These are phyloP conservation scores for Rhagonycha fulva DNA, from an alignment of 2,888 invertebrate species.

Conservation along the genomic window DNA sequence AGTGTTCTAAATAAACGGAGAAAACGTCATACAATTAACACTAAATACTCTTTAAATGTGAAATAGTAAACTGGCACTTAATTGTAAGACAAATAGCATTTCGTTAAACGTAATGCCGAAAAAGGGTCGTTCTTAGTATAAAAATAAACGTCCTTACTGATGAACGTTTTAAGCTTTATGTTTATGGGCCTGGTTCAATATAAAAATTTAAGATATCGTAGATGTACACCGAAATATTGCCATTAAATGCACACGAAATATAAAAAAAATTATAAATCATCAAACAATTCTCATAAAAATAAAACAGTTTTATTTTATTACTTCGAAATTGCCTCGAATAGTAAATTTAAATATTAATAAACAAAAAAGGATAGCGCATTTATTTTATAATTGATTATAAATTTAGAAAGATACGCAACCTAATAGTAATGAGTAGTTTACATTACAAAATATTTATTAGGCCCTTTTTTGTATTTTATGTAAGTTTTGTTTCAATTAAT, in stretches of 20 bases:
- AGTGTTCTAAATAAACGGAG: neutral
- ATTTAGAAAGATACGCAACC: neutral
- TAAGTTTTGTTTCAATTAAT: too few species aligned
- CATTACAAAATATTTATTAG: too few species aligned
- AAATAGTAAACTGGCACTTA: conserved; percentile 5
- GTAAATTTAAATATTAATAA: neutral
- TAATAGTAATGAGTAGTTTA: too few species aligned
- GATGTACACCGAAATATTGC: neutral
- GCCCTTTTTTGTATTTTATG: too few species aligned
- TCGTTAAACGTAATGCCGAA: neutral
- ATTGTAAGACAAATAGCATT: conserved; percentile 5
- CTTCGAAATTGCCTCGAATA: neutral
- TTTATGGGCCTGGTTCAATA: neutral
- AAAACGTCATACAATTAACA: conserved; percentile 2
- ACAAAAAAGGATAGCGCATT: neutral
- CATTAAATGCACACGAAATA: neutral
- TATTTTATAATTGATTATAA: neutral
- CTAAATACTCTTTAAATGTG: conserved; percentile 4
- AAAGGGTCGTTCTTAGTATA: neutral
- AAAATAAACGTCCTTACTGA: neutral
- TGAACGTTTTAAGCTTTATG: neutral
- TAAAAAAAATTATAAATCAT: neutral
- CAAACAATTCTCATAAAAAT: neutral
- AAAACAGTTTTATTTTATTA: neutral
- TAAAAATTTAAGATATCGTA: neutral